Evolutionary conservation across 37 sponge, comb jelly and placozoan genomes (phyloP).

Genomic region (Mnemiopsis leidyi): DNA sequence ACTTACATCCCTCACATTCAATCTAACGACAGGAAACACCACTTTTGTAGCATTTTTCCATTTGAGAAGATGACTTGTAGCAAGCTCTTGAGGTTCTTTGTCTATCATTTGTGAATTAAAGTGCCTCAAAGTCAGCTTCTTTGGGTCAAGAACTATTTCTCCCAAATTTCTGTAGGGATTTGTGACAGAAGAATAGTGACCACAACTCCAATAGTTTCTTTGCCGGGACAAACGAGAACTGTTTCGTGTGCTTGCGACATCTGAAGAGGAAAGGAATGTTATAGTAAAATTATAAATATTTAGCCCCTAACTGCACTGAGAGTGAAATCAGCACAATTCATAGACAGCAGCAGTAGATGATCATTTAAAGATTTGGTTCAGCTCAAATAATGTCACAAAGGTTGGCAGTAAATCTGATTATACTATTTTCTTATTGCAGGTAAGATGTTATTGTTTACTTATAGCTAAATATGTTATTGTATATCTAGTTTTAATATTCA

Average conservation of each 20-base stretch:
- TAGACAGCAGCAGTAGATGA: too few species aligned
- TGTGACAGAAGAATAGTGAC: slow-evolving; percentile 40
- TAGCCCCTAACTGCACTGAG: too few species aligned
- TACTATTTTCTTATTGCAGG: too few species aligned
- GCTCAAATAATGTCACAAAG: too few species aligned
- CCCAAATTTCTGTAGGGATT: slow-evolving; percentile 6
- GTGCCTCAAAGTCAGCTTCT: neutral
- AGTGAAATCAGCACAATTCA: too few species aligned
- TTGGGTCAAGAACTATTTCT: slow-evolving; percentile 31
- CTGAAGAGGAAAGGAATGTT: slow-evolving; percentile 10
- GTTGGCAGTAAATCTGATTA: too few species aligned
- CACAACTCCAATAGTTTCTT: slow-evolving; percentile 6
- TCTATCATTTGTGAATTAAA: neutral
- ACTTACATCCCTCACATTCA: slow-evolving; percentile 11
- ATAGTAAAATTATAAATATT: too few species aligned
- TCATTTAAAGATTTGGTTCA: neutral
- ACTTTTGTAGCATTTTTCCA: slow-evolving; percentile 45
- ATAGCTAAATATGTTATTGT: too few species aligned
- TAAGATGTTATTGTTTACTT: too few species aligned
- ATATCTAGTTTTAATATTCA: too few species aligned
- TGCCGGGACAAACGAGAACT: neutral
- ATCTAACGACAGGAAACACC: slow-evolving; percentile 29
- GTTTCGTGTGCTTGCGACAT: neutral
- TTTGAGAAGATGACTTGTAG: neutral
- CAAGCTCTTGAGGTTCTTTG: slow-evolving; percentile 17